Base-by-base conservation (phyloP, 2,888 invertebrate species). In the Yponomeuta sedellus region DNA sequence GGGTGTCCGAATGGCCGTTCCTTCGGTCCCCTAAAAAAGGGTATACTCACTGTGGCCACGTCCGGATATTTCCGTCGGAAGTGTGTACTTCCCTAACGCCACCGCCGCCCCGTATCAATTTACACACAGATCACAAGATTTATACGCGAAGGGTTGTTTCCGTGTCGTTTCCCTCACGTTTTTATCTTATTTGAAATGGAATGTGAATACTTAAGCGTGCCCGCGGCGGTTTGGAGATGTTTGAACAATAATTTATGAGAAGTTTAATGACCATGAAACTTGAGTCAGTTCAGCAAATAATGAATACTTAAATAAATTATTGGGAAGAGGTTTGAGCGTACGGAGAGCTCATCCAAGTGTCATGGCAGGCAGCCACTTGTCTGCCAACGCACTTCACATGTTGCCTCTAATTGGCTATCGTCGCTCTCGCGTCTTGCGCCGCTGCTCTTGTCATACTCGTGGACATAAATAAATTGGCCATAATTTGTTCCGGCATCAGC, bases 351-450 rank as follows among this genome's bases (percentile, higher is more conserved):
- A 19, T 56, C 57, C 63, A 39, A 62, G 63, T 39, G 63, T 66
- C 56, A 39, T 66, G 61, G 52, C 66, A 28, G 64, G 56, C 65
- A 56, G 67, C 62, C 65, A 65, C 65, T 67, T 67, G 70, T 71
- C 70, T 72, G 72, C 68, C 73, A 72, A 66, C 70, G 69, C 69
- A 68, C 39, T 64, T 67, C 68, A 66, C 69, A 67, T 71, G 71
- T 71, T 69, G 70, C 68, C 69, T 73, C 75, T 79, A 79, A 79
- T 79, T 79, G 77, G 75, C 74, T 75, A 74, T 76, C 75, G 73
- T 71, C 71, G 72, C 76, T 71, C 71, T 71, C 76, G 73, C 71
- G 74, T 72, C 74, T 68, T 69, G 71, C 71, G 68, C 69, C 71
- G 71, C 70, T 25, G 12, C 69, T 70, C 70, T 69, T 73, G 74